A percentile compares a stretch with the other conserved stretches of the same genome.
Conservation (phyloP, 2,888 invertebrate genomes). For the Xylophagus ater region DNA sequence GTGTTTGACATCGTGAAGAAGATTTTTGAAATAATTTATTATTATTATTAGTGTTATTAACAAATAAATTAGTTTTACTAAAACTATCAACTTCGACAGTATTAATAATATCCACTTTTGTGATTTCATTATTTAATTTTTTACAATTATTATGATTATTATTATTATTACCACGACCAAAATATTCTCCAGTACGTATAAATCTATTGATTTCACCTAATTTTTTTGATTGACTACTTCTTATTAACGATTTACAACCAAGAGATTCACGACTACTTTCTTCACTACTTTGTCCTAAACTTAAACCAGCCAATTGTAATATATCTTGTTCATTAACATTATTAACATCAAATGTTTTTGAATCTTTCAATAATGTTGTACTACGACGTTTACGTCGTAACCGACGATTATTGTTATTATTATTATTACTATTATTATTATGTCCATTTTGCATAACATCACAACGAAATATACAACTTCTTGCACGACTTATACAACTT, state of each 20-base stretch:
- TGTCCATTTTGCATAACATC: too few species aligned
- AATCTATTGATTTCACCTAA: conserved; percentile 39
- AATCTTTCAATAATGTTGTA: conserved; percentile 10
- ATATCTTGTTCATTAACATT: conserved; percentile 48
- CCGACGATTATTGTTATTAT: conserved; percentile 29
- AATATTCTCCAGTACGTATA: conserved; percentile 40
- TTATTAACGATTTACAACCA: conserved; percentile 32
- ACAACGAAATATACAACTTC: conserved; percentile 29
- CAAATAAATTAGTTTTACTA: too few species aligned
- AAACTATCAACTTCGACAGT: too few species aligned
- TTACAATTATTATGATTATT: too few species aligned
- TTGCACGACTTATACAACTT: conserved; percentile 45
- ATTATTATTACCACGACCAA: conserved; percentile 23
- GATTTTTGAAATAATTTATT: too few species aligned
- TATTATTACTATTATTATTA: conserved; percentile 42
- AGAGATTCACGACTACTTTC: conserved; percentile 34
- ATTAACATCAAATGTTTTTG: conserved; percentile 39
- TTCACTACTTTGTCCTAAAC: conserved; percentile 45
- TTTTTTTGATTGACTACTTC: conserved; percentile 34
- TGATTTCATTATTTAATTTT: too few species aligned
- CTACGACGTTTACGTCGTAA: conserved; percentile 6
- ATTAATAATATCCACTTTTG: too few species aligned
- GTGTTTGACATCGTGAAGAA: too few species aligned
- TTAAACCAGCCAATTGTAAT: conserved; percentile 45
- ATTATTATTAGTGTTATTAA: too few species aligned